A percentile compares a stretch with the other conserved stretches of the same genome.
Evolutionary conservation across 2,113 vertebrate species (phyloP).

Genomic region (Microcebus griseorufus): DNA sequence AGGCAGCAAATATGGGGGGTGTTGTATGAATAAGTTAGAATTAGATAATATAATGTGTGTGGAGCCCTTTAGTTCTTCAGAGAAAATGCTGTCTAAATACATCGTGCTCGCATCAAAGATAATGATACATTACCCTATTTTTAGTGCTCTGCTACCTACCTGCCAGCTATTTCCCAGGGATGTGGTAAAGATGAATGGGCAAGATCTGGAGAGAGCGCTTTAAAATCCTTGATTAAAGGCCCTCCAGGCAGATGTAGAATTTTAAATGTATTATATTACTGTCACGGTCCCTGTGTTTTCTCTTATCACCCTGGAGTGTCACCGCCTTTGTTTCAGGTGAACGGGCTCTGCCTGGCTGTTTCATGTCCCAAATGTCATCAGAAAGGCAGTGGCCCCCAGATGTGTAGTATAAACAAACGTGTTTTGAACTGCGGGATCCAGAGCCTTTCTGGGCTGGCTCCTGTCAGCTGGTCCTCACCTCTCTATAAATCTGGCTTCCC

Average conservation of each 20-base stretch:
- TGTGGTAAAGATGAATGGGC: slow-evolving; percentile 64
- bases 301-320: not conserved
- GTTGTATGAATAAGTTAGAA: slow-evolving; percentile 68
- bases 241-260: slow-evolving; percentile 42
- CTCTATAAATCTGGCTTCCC: not conserved
- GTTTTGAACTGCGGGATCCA: not conserved
- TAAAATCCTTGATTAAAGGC: slow-evolving; percentile 70
- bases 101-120: slow-evolving; percentile 61
- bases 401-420: not conserved
- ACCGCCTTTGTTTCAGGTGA: slow-evolving; percentile 42
- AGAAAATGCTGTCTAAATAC: slow-evolving; percentile 74
- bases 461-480: not conserved
- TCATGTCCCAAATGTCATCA: not conserved
- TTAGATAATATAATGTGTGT: slow-evolving; percentile 65
- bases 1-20: slow-evolving; percentile 53
- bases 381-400: slow-evolving; percentile 10
- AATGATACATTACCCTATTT: slow-evolving; percentile 69
- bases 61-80: slow-evolving; percentile 64
- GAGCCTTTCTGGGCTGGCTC: not conserved
- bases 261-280: slow-evolving; percentile 46
- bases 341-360: not conserved
- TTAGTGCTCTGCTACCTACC: slow-evolving; percentile 47
- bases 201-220: slow-evolving; percentile 47
- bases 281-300: not conserved
- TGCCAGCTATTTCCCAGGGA: slow-evolving; percentile 56